Percentiles rank a stretch among this genome's conserved stretches.
Conservation (phyloP, 2,113 vertebrate species). For the Gobio gobio region DNA sequence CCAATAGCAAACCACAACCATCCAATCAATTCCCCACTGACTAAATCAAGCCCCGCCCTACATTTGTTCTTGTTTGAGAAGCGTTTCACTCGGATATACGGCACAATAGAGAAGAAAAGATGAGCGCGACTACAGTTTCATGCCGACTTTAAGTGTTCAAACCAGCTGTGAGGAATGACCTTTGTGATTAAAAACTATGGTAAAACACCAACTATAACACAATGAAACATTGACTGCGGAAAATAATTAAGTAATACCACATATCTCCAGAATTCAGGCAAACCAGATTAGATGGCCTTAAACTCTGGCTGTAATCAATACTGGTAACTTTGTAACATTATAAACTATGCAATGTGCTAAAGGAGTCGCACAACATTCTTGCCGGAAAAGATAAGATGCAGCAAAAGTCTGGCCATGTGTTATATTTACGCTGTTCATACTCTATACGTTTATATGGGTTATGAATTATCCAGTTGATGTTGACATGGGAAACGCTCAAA, state of each 20-base stretch:
- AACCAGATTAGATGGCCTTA: constrained; percentile 18
- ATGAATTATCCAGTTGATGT: not conserved
- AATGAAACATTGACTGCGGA: not conserved
- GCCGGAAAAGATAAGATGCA: not conserved
- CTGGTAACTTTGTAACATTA: not conserved
- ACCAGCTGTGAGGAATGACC: not conserved
- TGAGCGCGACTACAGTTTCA: too few species aligned
- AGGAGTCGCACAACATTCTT: constrained; percentile 2
- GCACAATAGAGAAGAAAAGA: too few species aligned
- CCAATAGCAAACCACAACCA: too few species aligned
- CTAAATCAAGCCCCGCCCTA: too few species aligned
- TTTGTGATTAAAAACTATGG: not conserved
- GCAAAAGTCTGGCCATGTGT: not conserved
- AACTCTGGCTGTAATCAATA: not conserved
- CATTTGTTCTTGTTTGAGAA: too few species aligned
- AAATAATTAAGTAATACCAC: not conserved
- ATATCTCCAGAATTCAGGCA: not conserved
- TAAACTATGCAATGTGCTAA: constrained; percentile 8
- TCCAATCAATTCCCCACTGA: too few species aligned
- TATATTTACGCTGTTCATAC: not conserved
- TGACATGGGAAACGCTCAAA: not conserved
- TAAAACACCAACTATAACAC: too few species aligned
- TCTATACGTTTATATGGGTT: not conserved
- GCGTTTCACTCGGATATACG: too few species aligned
- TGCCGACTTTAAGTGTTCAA: not conserved